Percentiles rank a stretch among this genome's conserved stretches.
Conservation (phyloP, 35 echinoderm and acorn worm species). For the Strongylocentrotus purpuratus region DNA sequence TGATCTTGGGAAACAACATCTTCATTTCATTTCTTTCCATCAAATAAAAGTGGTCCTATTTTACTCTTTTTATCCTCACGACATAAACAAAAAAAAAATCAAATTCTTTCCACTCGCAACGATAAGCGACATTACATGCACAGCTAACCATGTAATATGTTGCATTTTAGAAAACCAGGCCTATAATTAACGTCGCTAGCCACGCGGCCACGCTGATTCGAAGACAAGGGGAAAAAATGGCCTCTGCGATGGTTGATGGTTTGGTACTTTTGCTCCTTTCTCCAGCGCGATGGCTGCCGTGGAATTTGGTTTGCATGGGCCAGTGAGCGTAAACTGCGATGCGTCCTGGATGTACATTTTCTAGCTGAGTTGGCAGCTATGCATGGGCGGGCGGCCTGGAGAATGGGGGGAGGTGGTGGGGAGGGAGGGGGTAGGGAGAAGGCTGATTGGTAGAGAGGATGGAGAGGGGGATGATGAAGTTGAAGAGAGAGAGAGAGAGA, state of each 20-base stretch:
- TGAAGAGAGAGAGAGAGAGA: neutral
- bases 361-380: neutral
- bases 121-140: constrained; percentile 23
- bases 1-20: no score
- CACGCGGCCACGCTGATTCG: neutral
- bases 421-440: neutral
- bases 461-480: no score
- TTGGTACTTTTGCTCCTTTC: neutral
- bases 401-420: neutral
- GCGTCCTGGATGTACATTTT: neutral
- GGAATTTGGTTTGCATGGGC: neutral
- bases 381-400: neutral
- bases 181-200: constrained; percentile 28
- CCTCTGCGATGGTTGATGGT: neutral
- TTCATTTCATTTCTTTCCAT: neutral
- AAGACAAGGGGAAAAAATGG: neutral
- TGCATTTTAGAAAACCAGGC: constrained; percentile 38
- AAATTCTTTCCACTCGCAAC: neutral
- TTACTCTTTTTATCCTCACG: neutral
- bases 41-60: neutral
- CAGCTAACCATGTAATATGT: constrained; percentile 30
- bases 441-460: neutral
- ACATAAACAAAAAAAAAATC: constrained; percentile 25
- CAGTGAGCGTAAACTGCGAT: neutral
- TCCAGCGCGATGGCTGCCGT: neutral